Conservation (phyloP, 1,140 invertebrate genomes). For the Patella vulgata region DNA sequence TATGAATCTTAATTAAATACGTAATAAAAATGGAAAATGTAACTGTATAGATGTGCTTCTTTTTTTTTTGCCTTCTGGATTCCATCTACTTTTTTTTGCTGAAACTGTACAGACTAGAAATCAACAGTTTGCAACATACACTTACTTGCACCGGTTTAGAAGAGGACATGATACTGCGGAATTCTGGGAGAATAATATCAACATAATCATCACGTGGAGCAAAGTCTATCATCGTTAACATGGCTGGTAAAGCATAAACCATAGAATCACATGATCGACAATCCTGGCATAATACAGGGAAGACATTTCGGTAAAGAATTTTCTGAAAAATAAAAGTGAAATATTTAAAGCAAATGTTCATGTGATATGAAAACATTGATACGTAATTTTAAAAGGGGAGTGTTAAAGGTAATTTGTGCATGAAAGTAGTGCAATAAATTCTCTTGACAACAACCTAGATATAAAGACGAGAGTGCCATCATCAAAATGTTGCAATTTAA, state of each 20-base stretch:
- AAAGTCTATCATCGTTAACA: slow-evolving; percentile 84
- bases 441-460: too few relatives aligned
- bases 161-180: slow-evolving; percentile 81
- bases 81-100: too few relatives aligned
- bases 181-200: slow-evolving; percentile 81
- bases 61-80: too few relatives aligned
- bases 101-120: too few relatives aligned
- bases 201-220: slow-evolving; percentile 85
- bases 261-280: slow-evolving; percentile 86
- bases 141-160: slow-evolving; percentile 80
- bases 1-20: too few relatives aligned
- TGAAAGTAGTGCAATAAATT: too few relatives aligned
- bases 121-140: neutral
- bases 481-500: too few relatives aligned
- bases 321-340: slow-evolving; percentile 76
- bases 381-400: neutral
- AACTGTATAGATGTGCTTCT: too few relatives aligned
- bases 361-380: neutral
- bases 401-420: too few relatives aligned
- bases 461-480: too few relatives aligned
- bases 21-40: too few relatives aligned
- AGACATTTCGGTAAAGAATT: slow-evolving; percentile 94
- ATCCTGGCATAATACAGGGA: slow-evolving; percentile 88
- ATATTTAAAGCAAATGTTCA: neutral
- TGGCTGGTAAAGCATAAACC: slow-evolving; percentile 86